Conservation (phyloP, 2,113 vertebrate genomes). For the Microcebus ravelobensis region DNA sequence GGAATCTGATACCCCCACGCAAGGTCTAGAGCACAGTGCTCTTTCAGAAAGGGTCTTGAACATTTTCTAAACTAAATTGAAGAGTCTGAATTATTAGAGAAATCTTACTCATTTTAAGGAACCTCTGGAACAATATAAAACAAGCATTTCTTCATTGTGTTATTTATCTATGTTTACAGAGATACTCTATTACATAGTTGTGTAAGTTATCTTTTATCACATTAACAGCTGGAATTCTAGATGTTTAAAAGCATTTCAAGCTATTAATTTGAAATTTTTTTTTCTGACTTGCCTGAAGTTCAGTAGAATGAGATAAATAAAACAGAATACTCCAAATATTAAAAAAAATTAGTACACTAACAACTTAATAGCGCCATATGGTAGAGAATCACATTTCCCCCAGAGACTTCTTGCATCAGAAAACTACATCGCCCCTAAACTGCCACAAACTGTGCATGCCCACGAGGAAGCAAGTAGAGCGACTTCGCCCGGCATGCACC, state of each 20-base stretch:
- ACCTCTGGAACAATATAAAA: not conserved
- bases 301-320: constrained; percentile 34
- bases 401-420: not conserved
- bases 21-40: not conserved
- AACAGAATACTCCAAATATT: not conserved
- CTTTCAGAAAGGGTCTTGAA: not conserved
- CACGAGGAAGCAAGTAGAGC: not conserved
- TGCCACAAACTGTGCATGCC: not conserved
- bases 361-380: not conserved
- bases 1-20: not conserved
- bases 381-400: not conserved
- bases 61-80: not conserved
- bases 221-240: constrained; percentile 36
- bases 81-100: not conserved
- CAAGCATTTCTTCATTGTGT: not conserved
- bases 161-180: not conserved
- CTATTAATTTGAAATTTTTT: not conserved
- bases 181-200: not conserved
- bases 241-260: constrained; percentile 46
- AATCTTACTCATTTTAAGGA: not conserved
- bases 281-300: constrained; percentile 9
- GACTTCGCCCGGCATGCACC: not conserved
- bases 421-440: not conserved
- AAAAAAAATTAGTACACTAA: not conserved
- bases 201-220: not conserved